Evolutionary conservation across 2,797 vertebrate genomes (phyloP), one percentile per base, ranked within the genome.

Genomic region (Gouania willdenowi): DNA sequence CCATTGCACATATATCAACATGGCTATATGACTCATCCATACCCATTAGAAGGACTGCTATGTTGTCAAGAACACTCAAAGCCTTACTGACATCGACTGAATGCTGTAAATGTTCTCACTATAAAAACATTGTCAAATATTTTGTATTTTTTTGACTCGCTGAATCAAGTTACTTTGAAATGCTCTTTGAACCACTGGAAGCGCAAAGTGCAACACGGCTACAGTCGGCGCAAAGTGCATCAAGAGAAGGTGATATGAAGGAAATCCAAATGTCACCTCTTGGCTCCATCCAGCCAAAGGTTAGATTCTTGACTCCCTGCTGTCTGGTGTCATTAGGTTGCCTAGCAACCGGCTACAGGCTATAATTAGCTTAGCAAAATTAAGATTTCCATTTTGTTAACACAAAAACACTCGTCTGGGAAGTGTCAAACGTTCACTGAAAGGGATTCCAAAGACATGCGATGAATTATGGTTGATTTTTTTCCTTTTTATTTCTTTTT

Each of bases 261-360:
- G 58, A 71, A 74, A 79, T 66, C 67, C 54, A 82, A 79, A 81
- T 82, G 81, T 82, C 81, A 83, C 80, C 83, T 82, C 77, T 81
- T 83, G 79, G 73, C 76, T 86, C 51, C 36, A 78, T 77, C 66
- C 66, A 83, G 77, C 78, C 71, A 85, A 84, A 85, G 82, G 83
- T 77, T 74, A 87, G 82, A 86, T 84, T 84, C 79, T 81, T 88
- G 80, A 87, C 83, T 87, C 83, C 83, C 81, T 29, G 83, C 85
- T 83, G 79, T 65, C 75, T 73, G 70, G 72, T 87, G 82, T 85
- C 82, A 84, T 84, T 86, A 87, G 68, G 85, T 88, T 82, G 83
- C 84, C 58, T 81, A 73, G 84, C 86, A 80, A 87, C 82, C 13
- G 43, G 52, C 77, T 71, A 74, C 71, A 81, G 80, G 81, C 83